Conservation (phyloP, 2,113 vertebrate genomes). For the Hemicordylus capensis region DNA sequence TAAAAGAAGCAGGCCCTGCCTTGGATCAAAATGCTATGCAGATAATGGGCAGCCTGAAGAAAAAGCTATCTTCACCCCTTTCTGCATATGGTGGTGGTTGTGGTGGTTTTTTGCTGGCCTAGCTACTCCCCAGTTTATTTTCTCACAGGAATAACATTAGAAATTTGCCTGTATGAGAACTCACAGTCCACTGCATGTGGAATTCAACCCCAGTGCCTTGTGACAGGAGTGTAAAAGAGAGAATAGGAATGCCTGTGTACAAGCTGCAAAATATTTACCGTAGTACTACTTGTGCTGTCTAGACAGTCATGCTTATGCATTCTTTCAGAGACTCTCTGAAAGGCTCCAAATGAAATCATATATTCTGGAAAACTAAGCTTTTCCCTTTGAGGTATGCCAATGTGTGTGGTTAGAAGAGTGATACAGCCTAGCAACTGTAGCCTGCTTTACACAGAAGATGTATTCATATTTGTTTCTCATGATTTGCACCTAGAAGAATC, state of each 20-base stretch:
- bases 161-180: not conserved
- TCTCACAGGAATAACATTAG: not conserved
- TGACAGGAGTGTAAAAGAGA: not conserved
- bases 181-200: not conserved
- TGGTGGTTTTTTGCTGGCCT: not conserved
- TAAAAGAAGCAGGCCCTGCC: not conserved
- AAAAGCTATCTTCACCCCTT: not conserved
- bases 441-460: not conserved
- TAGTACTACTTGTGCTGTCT: not conserved
- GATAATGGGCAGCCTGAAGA: not conserved
- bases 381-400: not conserved
- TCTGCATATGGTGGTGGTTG: not conserved
- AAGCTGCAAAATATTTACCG: not conserved
- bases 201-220: not conserved
- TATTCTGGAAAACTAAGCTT: not conserved
- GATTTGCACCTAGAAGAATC: not conserved
- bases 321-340: not conserved
- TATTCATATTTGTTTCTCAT: not conserved
- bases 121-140: not conserved
- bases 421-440: not conserved
- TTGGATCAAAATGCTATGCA: not conserved
- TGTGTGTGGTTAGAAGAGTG: not conserved
- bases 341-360: not conserved
- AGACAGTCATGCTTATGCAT: not conserved
- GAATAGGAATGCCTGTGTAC: not conserved